Evolutionary conservation across 2,797 vertebrate species (phyloP).

Genomic region (Halcyon badia): DNA sequence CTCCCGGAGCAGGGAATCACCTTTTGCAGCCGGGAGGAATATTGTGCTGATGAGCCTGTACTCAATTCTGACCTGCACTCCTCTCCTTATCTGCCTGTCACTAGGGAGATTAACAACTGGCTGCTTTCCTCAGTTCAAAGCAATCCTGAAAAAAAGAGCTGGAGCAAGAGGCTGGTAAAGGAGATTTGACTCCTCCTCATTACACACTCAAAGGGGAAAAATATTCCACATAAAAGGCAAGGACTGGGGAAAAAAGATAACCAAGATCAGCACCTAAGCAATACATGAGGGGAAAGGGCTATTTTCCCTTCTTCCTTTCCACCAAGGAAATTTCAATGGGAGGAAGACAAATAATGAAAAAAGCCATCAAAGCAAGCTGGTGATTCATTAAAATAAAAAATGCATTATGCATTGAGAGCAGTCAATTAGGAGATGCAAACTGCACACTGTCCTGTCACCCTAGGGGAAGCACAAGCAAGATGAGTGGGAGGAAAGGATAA

Average conservation of each 20-base stretch:
- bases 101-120: constrained; percentile 59
- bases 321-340: constrained; percentile 59
- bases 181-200: constrained; percentile 46
- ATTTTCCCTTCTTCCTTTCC: constrained; percentile 32
- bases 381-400: constrained; percentile 75
- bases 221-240: constrained; percentile 55
- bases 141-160: constrained; percentile 28
- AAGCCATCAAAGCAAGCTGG: constrained; percentile 66
- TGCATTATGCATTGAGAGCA: constrained; percentile 73
- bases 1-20: not conserved
- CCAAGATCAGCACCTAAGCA: constrained; percentile 60
- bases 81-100: constrained; percentile 37
- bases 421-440: constrained; percentile 69
- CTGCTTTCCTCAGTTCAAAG: constrained; percentile 64
- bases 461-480: constrained; percentile 45
- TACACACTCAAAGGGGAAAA: constrained; percentile 14
- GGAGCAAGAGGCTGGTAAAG: constrained; percentile 32
- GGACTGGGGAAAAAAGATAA: constrained; percentile 54
- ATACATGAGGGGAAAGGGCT: constrained; percentile 26
- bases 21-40: not conserved
- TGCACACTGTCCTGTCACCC: constrained; percentile 59
- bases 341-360: constrained; percentile 64
- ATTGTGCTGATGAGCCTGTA: not conserved
- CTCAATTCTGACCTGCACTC: constrained; percentile 22
- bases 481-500: constrained; percentile 60